These are phyloP conservation scores for Sphaerophoria taeniata DNA, from an alignment of 2,888 invertebrate genomes.

Conservation along the genomic window DNA sequence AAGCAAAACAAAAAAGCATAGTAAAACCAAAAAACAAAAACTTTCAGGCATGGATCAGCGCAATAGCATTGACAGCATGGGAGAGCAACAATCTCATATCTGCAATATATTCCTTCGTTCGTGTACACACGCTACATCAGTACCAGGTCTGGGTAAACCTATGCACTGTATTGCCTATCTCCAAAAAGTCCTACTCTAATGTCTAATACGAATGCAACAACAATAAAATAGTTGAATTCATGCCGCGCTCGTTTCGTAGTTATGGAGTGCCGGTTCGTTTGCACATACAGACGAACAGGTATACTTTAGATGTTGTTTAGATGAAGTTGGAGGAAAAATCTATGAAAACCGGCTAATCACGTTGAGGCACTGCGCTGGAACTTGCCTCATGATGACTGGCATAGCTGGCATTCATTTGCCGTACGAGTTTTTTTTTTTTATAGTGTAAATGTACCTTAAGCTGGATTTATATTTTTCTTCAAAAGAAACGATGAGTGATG, in stretches of 20 bases:
- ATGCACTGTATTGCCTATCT: slow-evolving; percentile 21
- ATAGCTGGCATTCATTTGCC: slow-evolving; percentile 66
- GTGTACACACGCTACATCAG: slow-evolving; percentile 34
- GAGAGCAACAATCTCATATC: slow-evolving; percentile 72
- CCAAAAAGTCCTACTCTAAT: slow-evolving; percentile 41
- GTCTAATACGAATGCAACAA: slow-evolving; percentile 63
- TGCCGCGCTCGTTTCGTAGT: slow-evolving; percentile 21
- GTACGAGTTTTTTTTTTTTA: slow-evolving; percentile 9
- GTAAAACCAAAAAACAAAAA: slow-evolving; percentile 20
- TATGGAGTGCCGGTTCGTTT: slow-evolving; percentile 10
- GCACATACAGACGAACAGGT: slow-evolving; percentile 21
- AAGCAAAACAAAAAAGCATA: slow-evolving; percentile 39
- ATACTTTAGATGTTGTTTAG: slow-evolving; percentile 53
- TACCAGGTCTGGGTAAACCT: slow-evolving; percentile 12
- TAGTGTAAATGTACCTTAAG: slow-evolving; percentile 16
- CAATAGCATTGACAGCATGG: slow-evolving; percentile 59
- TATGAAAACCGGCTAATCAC: slow-evolving; percentile 64
- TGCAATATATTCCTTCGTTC: slow-evolving; percentile 63
- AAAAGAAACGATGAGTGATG: too few species aligned
- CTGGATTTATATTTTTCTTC: neutral
- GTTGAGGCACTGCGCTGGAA: slow-evolving; percentile 42
- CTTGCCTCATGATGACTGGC: slow-evolving; percentile 46
- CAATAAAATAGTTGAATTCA: slow-evolving; percentile 67
- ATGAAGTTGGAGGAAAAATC: slow-evolving; percentile 53
- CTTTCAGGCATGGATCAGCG: slow-evolving; percentile 47